Percentiles rank a stretch among this genome's conserved stretches.
phyloP scores from a whole-genome alignment of 2,888 invertebrate species.

The Mechanitis mazaeus region DNA sequence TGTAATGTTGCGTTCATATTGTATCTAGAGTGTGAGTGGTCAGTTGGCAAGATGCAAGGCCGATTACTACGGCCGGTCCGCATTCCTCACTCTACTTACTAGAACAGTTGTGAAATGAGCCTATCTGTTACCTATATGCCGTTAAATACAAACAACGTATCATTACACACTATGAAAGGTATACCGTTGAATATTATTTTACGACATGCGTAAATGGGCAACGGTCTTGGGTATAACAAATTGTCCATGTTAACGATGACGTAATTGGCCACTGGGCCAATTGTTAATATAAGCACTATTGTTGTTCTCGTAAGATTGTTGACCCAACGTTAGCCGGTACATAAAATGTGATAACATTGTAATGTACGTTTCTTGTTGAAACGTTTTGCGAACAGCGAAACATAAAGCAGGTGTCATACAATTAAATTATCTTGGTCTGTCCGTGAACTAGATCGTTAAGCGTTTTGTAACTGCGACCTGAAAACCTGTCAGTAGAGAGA shows the following conservation, averaged over 20 bases:
- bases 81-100: slow-evolving; percentile 64
- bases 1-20: slow-evolving; percentile 28
- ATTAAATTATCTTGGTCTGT: slow-evolving; percentile 57
- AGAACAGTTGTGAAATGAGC: slow-evolving; percentile 60
- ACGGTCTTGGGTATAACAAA: slow-evolving; percentile 14
- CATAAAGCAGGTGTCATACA: slow-evolving; percentile 46
- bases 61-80: slow-evolving; percentile 56
- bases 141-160: slow-evolving; percentile 41
- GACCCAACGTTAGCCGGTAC: slow-evolving; percentile 6
- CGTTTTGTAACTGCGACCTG: slow-evolving; percentile 66
- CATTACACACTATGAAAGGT: slow-evolving; percentile 21
- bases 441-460: slow-evolving; percentile 67
- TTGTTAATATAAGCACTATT: slow-evolving; percentile 6
- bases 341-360: slow-evolving; percentile 10
- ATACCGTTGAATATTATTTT: slow-evolving; percentile 15
- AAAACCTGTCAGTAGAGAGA: slow-evolving; percentile 46
- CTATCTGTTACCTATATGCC: slow-evolving; percentile 53
- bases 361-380: slow-evolving; percentile 11
- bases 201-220: slow-evolving; percentile 8
- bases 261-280: neutral
- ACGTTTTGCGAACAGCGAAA: slow-evolving; percentile 18
- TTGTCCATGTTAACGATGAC: neutral
- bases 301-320: slow-evolving; percentile 5
- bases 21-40: slow-evolving; percentile 53
- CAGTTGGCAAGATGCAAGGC: slow-evolving; percentile 72